A percentile compares a stretch with the other conserved stretches of the same genome.
These are phyloP conservation scores for Centroberyx gerrardi DNA, from an alignment of 2,797 vertebrate genomes.

Conservation along the genomic window DNA sequence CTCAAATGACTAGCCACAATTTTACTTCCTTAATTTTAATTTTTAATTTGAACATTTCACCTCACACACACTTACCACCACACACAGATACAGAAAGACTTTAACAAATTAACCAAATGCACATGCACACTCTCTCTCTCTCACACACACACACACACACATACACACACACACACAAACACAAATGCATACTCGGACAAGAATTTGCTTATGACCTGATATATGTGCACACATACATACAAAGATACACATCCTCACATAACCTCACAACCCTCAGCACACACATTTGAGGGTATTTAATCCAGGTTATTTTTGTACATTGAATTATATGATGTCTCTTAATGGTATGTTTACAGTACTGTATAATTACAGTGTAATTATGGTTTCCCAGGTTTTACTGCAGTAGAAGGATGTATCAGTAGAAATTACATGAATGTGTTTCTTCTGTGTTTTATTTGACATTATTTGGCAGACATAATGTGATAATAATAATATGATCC, in stretches of 20 bases:
- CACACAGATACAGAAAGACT: not conserved
- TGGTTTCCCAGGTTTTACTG: no score
- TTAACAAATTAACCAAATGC: conserved; percentile 17
- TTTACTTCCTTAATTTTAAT: conserved; percentile 47
- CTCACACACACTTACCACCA: not conserved
- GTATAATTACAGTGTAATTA: no score
- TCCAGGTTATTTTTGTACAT: not conserved
- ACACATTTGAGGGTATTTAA: not conserved
- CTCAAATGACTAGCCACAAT: conserved; percentile 41
- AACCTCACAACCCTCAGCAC: not conserved
- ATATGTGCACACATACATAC: not conserved
- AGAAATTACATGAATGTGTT: no score
- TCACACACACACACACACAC: conserved; percentile 5
- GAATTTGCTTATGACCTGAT: not conserved
- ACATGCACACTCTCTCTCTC: not conserved
- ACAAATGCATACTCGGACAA: conserved; percentile 7
- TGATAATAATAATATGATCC: no score
- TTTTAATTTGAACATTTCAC: conserved; percentile 41
- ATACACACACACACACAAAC: not conserved
- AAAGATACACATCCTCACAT: not conserved
- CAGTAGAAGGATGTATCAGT: no score
- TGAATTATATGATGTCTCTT: no score
- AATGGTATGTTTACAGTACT: not conserved
- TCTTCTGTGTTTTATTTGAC: no score
- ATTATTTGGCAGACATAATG: no score